These are phyloP conservation scores for Rhinella marina DNA, from an alignment of 2,797 vertebrate species.

Conservation along the genomic window DNA sequence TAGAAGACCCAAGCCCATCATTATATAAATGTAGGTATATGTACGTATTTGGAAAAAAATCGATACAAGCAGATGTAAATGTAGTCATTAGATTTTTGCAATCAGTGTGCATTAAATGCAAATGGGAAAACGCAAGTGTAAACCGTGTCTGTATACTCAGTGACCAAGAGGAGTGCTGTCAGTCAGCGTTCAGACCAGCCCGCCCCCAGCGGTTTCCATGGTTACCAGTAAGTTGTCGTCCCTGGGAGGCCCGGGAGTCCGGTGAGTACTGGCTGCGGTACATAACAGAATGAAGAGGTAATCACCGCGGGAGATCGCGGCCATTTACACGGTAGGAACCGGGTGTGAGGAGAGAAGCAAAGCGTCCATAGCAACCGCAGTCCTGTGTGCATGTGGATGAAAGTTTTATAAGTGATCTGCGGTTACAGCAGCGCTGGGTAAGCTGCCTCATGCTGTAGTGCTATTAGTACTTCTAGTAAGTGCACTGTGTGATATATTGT, in stretches of 20 bases:
- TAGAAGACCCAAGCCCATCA: too few species aligned
- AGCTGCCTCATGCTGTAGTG: too few species aligned
- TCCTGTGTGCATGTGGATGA: neutral
- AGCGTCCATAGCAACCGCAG: constrained; percentile 43
- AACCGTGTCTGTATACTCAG: too few species aligned
- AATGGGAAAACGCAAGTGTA: too few species aligned
- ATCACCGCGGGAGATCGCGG: neutral
- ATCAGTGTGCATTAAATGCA: too few species aligned
- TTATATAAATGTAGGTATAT: too few species aligned
- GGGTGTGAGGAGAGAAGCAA: neutral
- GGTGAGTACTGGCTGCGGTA: neutral
- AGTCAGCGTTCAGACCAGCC: neutral
- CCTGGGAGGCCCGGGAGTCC: neutral
- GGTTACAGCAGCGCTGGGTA: neutral
- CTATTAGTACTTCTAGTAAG: too few species aligned
- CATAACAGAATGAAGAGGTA: neutral
- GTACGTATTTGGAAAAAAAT: too few species aligned
- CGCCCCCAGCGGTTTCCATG: constrained; percentile 47
- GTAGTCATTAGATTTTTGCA: too few species aligned
- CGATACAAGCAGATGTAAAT: too few species aligned
- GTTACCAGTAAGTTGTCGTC: constrained; percentile 31
- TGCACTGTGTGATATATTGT: too few species aligned
- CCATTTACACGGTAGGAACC: neutral
- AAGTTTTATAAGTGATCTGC: constrained; percentile 29
- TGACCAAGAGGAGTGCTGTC: neutral